A percentile compares a stretch with the other conserved stretches of the same genome.
These are phyloP conservation scores for Zapornia atra DNA, from an alignment of 2,113 vertebrate species.

Conservation along the genomic window DNA sequence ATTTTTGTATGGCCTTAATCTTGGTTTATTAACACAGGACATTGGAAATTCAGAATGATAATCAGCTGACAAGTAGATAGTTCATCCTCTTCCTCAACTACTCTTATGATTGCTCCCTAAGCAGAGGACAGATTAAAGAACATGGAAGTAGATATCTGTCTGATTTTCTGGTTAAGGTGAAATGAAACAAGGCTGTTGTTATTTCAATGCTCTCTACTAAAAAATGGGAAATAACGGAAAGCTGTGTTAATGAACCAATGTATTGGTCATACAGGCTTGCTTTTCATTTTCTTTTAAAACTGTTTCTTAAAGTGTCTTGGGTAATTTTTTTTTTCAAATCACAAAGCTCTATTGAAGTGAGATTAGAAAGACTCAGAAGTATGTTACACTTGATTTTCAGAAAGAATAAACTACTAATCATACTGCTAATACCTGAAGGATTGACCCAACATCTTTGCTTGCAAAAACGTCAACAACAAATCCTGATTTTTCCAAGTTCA, in stretches of 20 bases:
- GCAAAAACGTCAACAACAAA: neutral
- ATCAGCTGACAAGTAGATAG: neutral
- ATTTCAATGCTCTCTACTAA: neutral
- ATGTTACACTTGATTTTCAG: neutral
- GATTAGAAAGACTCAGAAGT: neutral
- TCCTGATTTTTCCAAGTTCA: neutral
- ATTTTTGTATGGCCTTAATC: neutral
- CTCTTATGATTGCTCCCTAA: neutral
- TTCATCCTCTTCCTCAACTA: neutral
- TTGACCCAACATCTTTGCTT: neutral
- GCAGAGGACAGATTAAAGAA: neutral
- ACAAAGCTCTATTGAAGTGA: neutral
- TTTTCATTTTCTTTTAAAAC: neutral
- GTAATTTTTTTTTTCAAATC: neutral
- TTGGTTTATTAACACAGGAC: neutral
- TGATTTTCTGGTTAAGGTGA: neutral
- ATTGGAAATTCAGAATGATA: neutral
- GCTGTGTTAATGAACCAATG: neutral
- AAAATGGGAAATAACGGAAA: neutral
- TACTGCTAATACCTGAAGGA: neutral
- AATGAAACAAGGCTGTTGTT: neutral
- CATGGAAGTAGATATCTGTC: neutral
- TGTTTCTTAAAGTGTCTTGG: neutral
- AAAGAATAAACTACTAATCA: neutral
- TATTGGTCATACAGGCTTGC: neutral